Conservation (phyloP, 2,113 vertebrate species). For the Ivindomyrus marchei region DNA sequence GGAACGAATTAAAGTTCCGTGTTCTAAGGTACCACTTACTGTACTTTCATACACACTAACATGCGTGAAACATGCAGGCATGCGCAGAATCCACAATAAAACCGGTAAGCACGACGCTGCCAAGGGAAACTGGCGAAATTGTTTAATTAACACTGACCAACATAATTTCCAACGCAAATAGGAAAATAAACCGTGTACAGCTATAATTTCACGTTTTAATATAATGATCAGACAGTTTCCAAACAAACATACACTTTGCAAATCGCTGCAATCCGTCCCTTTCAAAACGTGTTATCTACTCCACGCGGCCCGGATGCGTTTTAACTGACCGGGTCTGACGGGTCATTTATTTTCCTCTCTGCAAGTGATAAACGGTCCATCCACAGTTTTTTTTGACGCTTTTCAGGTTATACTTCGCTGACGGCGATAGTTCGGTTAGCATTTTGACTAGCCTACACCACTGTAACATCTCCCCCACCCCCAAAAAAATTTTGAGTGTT, state of each 20-base stretch:
- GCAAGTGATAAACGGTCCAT: neutral
- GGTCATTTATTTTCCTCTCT: neutral
- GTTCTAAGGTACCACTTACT: neutral
- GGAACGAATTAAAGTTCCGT: too few relatives aligned
- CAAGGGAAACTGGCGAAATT: neutral
- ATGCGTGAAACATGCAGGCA: neutral
- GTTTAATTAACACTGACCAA: neutral
- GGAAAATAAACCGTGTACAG: neutral
- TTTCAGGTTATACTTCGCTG: neutral
- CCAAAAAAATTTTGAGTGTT: neutral
- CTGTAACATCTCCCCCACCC: neutral
- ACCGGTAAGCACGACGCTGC: neutral
- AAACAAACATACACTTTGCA: neutral
- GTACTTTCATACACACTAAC: neutral
- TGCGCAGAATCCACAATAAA: neutral
- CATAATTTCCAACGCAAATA: neutral
- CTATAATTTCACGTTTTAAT: neutral
- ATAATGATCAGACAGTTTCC: neutral
- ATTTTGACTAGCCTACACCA: neutral
- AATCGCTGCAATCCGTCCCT: neutral
- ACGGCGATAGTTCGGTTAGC: neutral
- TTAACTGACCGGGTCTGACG: neutral
- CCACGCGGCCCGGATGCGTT: neutral
- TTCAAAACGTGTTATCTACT: neutral
- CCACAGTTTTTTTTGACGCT: neutral